Evolutionary conservation across 2,888 invertebrate genomes (phyloP), one percentile per base, ranked within the genome.

Genomic region (Epinotia ramella): DNA sequence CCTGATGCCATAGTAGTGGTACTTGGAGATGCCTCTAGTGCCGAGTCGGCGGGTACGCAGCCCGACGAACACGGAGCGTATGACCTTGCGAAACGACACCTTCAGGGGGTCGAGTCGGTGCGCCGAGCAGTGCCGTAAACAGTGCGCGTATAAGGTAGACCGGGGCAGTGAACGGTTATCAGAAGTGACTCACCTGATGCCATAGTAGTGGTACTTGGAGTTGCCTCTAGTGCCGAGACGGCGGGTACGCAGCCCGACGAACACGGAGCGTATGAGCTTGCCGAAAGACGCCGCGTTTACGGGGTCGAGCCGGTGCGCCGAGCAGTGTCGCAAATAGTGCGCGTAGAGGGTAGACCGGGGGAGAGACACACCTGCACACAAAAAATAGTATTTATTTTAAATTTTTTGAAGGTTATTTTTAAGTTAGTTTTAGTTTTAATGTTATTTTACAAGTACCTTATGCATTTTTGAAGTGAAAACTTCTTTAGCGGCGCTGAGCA

Each of bases 281-380:
- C 99, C 99, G 95, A 99, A 99, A 53, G 99, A 99, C 11, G 99
- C 99, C 57, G 99, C 99, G 95, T 99, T 99, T 79, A 99, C 99
- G 0, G 99, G 99, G 89, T 99, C 99, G 80, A 99, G 95, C 88
- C 98, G 98, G 89, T 98, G 97, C 86, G 97, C 96, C 62, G 96
- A 95, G 91, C 99, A 99, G 92, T 99, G 99, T 28, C 98, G 96
- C 84, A 99, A 96, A 91, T 99, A 99, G 93, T 99, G 99, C 85
- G 98, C 97, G 94, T 99, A 99, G 53, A 99, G 95, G 0, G 99
- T 99, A 56, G 99, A 99, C 60, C 99, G 96, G 1, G 99, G 99
- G 75, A 99, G 94, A 71, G 98, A 98, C 24, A 98, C 98, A 70
- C 96, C 96, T 93, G 83, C 0, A 3, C 18, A 78, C 44, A 20